Evolutionary conservation across 2,113 vertebrate species (phyloP).

Genomic region (Mustelus asterias): DNA sequence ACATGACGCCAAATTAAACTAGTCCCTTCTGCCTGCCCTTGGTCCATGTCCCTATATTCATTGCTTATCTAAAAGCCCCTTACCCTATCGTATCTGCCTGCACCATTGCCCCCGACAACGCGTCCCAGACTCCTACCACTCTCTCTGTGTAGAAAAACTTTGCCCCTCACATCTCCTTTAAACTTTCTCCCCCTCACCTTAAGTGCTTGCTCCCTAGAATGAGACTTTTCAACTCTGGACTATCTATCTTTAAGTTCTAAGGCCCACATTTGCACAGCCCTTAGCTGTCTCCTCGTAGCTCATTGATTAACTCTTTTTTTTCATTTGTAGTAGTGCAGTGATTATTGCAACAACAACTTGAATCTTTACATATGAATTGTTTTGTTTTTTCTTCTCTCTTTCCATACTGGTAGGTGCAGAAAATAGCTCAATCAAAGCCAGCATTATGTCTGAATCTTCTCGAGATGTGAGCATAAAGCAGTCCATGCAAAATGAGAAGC

Average conservation of each 20-base stretch:
- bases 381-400: background rate
- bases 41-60: too few species aligned
- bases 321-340: background rate
- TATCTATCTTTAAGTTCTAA: background rate
- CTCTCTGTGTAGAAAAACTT: too few species aligned
- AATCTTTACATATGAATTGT: background rate
- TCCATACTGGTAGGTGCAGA: slow-evolving; percentile 49
- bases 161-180: too few species aligned
- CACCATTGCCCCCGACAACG: too few species aligned
- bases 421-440: slow-evolving; percentile 53
- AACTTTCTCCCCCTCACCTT: too few species aligned
- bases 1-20: too few species aligned
- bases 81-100: too few species aligned
- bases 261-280: background rate
- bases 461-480: slow-evolving; percentile 61
- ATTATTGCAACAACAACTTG: background rate
- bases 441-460: slow-evolving; percentile 74
- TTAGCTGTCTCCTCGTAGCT: background rate
- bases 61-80: too few species aligned
- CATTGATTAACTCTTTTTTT: background rate
- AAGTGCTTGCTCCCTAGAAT: too few species aligned
- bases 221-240: background rate
- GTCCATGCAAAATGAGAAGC: slow-evolving; percentile 64
- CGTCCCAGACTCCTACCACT: too few species aligned
- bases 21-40: too few species aligned